phyloP scores from a whole-genome alignment of 2,888 invertebrate genomes.

The Caenorhabditis afra region DNA sequence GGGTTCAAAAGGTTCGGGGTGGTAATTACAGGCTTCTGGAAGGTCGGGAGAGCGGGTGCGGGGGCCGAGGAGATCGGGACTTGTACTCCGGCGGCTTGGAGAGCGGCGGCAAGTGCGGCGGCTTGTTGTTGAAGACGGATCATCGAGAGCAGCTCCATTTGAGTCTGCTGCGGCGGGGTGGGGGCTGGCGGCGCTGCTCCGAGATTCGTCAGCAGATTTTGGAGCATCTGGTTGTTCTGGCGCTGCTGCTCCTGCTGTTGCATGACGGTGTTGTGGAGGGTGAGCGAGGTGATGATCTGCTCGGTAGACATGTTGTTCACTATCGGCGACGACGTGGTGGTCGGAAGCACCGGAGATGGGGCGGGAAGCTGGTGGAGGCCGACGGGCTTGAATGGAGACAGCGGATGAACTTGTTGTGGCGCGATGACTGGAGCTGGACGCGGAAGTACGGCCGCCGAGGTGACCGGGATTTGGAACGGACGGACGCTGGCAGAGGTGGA shows the following conservation, averaged over 20 bases:
- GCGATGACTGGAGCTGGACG: conserved; percentile 34
- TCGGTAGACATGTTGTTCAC: conserved; percentile 49
- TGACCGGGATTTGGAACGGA: conserved; percentile 40
- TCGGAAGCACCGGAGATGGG: conserved; percentile 9
- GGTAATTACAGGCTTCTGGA: conserved; percentile 18
- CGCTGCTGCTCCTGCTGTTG: conserved; percentile 60
- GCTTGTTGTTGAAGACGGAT: conserved; percentile 59
- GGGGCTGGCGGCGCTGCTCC: too few relatives aligned
- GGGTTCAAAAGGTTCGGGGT: conserved; percentile 20
- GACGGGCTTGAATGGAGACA: conserved; percentile 53
- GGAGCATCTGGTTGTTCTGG: conserved; percentile 37
- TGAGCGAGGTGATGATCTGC: conserved; percentile 55
- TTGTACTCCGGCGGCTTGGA: conserved; percentile 37
- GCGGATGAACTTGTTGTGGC: conserved; percentile 13
- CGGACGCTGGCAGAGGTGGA: conserved; percentile 31
- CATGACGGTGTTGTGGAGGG: conserved; percentile 53
- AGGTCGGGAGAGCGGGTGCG: conserved; percentile 4
- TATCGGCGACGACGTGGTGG: not conserved
- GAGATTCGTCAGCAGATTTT: conserved; percentile 25
- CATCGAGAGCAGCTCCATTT: conserved; percentile 39
- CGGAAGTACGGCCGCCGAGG: conserved; percentile 21
- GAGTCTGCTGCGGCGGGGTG: not conserved
- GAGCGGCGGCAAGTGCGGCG: conserved; percentile 42
- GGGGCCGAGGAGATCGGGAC: conserved; percentile 26
- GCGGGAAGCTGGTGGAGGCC: conserved; percentile 6